phyloP scores from a whole-genome alignment of 2,888 invertebrate genomes.

The Amorpha juglandis region DNA sequence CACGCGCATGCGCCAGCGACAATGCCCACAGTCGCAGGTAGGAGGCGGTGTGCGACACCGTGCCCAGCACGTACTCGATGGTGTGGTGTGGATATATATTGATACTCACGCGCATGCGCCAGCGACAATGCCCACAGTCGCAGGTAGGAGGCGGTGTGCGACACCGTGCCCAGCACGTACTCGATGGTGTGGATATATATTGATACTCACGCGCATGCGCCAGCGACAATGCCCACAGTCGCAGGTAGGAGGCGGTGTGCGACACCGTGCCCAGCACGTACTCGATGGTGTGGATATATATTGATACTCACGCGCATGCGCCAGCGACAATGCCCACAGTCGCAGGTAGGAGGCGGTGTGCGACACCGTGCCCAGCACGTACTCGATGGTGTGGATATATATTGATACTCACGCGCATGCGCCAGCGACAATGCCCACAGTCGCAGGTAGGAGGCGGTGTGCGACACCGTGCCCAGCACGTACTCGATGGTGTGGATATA shows the following conservation, averaged over 20 bases:
- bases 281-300: constrained; percentile 97
- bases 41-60: constrained; percentile 96
- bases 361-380: constrained; percentile 94
- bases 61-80: constrained; percentile 94
- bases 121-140: constrained; percentile 95
- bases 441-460: constrained; percentile 95
- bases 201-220: constrained; percentile 91
- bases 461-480: constrained; percentile 94
- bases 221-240: constrained; percentile 94
- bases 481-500: constrained; percentile 97
- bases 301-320: constrained; percentile 90
- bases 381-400: constrained; percentile 97
- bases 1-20: constrained; percentile 94
- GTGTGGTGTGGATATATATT: too few species aligned
- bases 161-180: constrained; percentile 94
- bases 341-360: constrained; percentile 96
- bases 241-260: constrained; percentile 95
- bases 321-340: constrained; percentile 94
- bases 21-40: constrained; percentile 95
- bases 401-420: constrained; percentile 89
- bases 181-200: constrained; percentile 97
- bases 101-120: constrained; percentile 91
- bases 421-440: constrained; percentile 95
- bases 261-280: constrained; percentile 95
- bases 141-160: constrained; percentile 95